Base-by-base conservation (phyloP, 2,888 invertebrate species). In the Cantharis rufa region DNA sequence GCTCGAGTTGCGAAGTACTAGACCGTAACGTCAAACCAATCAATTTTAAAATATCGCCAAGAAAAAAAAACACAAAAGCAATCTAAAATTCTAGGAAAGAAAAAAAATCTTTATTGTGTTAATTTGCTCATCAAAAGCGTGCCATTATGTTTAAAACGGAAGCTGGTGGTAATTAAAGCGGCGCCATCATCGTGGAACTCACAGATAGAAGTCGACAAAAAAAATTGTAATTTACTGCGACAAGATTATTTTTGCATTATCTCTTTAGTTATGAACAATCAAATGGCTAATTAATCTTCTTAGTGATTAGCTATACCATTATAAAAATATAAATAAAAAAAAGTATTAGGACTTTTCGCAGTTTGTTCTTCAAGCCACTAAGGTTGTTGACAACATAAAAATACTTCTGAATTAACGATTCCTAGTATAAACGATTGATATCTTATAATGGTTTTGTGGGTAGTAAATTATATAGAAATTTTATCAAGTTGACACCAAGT, bases 111-210 rank as follows among this genome's bases (percentile, higher is more conserved):
- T 73, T 48, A 48, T 76, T 73, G 73, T 70, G 73, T 66, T 69
- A 71, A 76, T 76, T 73, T 48, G 18, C 28, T 71, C 64, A 74
- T 72, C 70, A 72, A 74, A 62, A 80, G 80, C 82, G 79, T 81
- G 77, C 70, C 76, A 79, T 78, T 64, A 32, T 64, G 82, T 81
- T 79, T 82, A 69, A 80, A 82, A 80, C 82, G 83, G 83, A 83
- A 83, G 80, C 80, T 79, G 48, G 81, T 69, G 80, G 82, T 77
- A 80, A 82, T 82, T 80, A 82, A 81, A 76, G 79, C 79, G 82
- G 82, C 81, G 81, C 77, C 81, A 78, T 48, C n/a, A 9, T 69
- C 64, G 62, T 70, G 24, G 28, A 70, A 70, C 74, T 78, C 71
- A 27, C 73, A 73, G 64, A 48, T 70, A 74, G 62, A 77, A 68